Evolutionary conservation across 2,113 vertebrate genomes (phyloP).

Genomic region (Spea bombifrons): DNA sequence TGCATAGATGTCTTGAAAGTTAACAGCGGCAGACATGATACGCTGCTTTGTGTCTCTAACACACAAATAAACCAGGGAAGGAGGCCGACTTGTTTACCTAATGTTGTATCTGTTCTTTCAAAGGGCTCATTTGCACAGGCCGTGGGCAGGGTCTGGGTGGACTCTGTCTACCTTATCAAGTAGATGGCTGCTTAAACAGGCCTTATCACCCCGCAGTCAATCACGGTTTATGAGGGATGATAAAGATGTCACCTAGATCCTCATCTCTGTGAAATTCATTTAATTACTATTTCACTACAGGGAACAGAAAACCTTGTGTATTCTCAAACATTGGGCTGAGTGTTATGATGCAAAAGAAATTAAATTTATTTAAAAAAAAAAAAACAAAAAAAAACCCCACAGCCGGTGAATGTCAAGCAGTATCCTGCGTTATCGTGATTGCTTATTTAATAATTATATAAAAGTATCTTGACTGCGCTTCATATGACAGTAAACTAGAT

Average conservation of each 20-base stretch:
- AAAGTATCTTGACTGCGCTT: constrained; percentile 63
- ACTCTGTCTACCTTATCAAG: constrained; percentile 78
- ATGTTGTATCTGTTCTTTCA: constrained; percentile 24
- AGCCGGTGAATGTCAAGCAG: constrained; percentile 60
- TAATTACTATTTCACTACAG: constrained; percentile 62
- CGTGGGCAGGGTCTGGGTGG: constrained; percentile 58
- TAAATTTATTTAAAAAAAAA: constrained; percentile 7
- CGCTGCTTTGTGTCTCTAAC: background rate
- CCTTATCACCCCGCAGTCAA: constrained; percentile 96
- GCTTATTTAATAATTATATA: constrained; percentile 85
- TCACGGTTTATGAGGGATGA: constrained; percentile 97
- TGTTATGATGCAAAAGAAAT: constrained; percentile 13
- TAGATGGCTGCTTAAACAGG: constrained; percentile 94
- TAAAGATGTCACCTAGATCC: constrained; percentile 83
- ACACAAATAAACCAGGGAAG: background rate
- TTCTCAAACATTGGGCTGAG: constrained; percentile 48
- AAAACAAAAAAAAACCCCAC: background rate
- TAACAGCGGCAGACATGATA: rapidly evolving
- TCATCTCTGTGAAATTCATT: constrained; percentile 65
- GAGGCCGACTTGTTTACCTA: constrained; percentile 35
- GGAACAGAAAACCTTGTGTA: constrained; percentile 49
- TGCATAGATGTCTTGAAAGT: background rate
- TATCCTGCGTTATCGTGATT: constrained; percentile 70
- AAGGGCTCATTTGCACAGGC: constrained; percentile 48
- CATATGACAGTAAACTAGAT: constrained; percentile 66